phyloP scores from a whole-genome alignment of 2,888 invertebrate species.

The Agonopterix subpropinquella region DNA sequence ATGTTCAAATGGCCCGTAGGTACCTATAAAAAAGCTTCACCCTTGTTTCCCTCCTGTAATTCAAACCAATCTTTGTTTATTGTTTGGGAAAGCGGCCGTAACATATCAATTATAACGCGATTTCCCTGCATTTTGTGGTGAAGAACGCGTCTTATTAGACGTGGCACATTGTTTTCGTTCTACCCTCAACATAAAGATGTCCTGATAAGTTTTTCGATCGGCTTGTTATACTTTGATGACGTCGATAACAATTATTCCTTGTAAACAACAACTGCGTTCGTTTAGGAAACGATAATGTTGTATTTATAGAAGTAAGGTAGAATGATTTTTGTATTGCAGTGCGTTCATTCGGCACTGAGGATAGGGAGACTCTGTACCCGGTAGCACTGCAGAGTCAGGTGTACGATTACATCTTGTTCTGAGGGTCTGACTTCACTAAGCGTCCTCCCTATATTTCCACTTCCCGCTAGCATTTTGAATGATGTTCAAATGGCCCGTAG shows the following conservation, averaged over 20 bases:
- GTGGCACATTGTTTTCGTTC: slow-evolving; percentile 41
- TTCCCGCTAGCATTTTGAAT: no score
- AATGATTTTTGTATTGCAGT: slow-evolving; percentile 75
- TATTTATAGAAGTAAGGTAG: not conserved
- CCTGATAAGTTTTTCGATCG: slow-evolving; percentile 31
- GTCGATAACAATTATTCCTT: slow-evolving; percentile 41
- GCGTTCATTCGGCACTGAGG: slow-evolving; percentile 99
- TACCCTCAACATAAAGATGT: slow-evolving; percentile 48
- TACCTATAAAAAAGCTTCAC: slow-evolving; percentile 16
- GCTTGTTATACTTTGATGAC: slow-evolving; percentile 66
- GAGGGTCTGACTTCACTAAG: slow-evolving; percentile 99
- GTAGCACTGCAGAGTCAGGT: slow-evolving; percentile 98
- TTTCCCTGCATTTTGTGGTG: slow-evolving; percentile 14
- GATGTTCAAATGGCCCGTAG: no score
- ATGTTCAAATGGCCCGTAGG: no score
- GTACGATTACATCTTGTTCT: slow-evolving; percentile 98
- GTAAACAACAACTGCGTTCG: slow-evolving; percentile 28
- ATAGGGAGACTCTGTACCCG: slow-evolving; percentile 95
- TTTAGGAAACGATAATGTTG: not conserved
- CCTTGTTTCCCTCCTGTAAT: slow-evolving; percentile 34
- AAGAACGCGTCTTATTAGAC: slow-evolving; percentile 8
- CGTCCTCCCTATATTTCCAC: no score
- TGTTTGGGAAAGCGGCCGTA: slow-evolving; percentile 34
- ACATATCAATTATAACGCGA: slow-evolving; percentile 17
- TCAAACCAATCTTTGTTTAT: slow-evolving; percentile 44